These are phyloP conservation scores for Drosophila pseudotalamancana DNA, from an alignment of 2,888 invertebrate species.

Conservation along the genomic window DNA sequence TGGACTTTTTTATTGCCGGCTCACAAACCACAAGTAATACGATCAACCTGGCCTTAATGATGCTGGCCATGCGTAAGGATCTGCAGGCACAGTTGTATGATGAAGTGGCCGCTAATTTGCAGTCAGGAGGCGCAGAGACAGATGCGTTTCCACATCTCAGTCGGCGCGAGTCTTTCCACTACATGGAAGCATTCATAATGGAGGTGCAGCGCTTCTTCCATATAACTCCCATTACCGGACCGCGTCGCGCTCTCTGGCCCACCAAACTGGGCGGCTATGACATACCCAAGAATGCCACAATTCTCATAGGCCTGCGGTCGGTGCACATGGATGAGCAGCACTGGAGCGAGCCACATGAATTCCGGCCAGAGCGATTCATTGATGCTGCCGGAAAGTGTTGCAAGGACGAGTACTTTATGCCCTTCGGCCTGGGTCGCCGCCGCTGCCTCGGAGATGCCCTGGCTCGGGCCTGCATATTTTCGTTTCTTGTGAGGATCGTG, in stretches of 20 bases:
- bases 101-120: slow-evolving; percentile 85
- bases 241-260: slow-evolving; percentile 85
- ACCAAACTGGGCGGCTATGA: slow-evolving; percentile 86
- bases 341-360: slow-evolving; percentile 87
- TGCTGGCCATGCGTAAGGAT: slow-evolving; percentile 86
- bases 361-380: slow-evolving; percentile 88
- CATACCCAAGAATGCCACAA: slow-evolving; percentile 86
- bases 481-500: slow-evolving; percentile 87
- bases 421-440: slow-evolving; percentile 86
- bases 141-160: slow-evolving; percentile 72
- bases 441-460: slow-evolving; percentile 88
- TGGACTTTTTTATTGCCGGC: slow-evolving; percentile 89
- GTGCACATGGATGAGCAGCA: slow-evolving; percentile 86
- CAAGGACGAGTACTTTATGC: slow-evolving; percentile 82
- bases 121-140: slow-evolving; percentile 3
- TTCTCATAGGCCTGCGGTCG: slow-evolving; percentile 86
- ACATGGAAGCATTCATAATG: slow-evolving; percentile 86
- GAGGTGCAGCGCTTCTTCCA: slow-evolving; percentile 86
- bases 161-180: slow-evolving; percentile 85
- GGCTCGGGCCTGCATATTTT: slow-evolving; percentile 87
- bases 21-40: slow-evolving; percentile 87
- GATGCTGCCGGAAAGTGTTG: slow-evolving; percentile 74
- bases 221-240: slow-evolving; percentile 86
- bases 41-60: slow-evolving; percentile 87
- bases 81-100: slow-evolving; percentile 86